Conservation (phyloP, 2,113 vertebrate species). For the Catharus minimus region DNA sequence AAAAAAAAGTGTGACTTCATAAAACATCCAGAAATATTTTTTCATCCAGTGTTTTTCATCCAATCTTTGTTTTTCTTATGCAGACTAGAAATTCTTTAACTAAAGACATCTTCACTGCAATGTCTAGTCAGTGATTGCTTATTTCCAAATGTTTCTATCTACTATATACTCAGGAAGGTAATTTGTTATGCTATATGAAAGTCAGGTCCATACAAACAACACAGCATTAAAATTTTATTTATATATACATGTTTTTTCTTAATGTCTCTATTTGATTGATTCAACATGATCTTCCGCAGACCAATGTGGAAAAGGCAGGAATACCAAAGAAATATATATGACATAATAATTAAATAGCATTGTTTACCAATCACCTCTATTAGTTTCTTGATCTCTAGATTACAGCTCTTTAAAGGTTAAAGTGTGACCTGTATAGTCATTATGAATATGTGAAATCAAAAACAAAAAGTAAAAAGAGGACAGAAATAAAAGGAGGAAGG, state of each 20-base stretch:
- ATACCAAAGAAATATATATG: not conserved
- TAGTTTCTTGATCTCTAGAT: not conserved
- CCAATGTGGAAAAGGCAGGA: not conserved
- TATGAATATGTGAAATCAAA: not conserved
- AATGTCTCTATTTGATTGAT: not conserved
- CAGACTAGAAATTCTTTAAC: not conserved
- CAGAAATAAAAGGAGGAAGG: not conserved
- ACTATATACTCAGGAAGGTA: not conserved
- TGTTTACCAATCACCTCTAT: not conserved
- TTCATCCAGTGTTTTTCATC: not conserved
- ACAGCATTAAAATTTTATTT: not conserved
- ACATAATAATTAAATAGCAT: not conserved
- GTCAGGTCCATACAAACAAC: not conserved
- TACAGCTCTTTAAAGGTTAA: not conserved
- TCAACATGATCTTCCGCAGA: not conserved
- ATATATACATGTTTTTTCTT: not conserved
- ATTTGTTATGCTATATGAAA: not conserved
- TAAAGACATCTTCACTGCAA: not conserved
- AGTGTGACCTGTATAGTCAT: not conserved
- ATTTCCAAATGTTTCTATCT: not conserved
- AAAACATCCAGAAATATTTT: not conserved
- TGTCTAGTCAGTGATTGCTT: not conserved
- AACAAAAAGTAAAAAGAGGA: not conserved
- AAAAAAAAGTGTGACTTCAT: not conserved
- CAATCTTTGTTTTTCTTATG: not conserved